Conservation (phyloP, 2,888 invertebrate genomes). For the Entomobrya multifasciata region DNA sequence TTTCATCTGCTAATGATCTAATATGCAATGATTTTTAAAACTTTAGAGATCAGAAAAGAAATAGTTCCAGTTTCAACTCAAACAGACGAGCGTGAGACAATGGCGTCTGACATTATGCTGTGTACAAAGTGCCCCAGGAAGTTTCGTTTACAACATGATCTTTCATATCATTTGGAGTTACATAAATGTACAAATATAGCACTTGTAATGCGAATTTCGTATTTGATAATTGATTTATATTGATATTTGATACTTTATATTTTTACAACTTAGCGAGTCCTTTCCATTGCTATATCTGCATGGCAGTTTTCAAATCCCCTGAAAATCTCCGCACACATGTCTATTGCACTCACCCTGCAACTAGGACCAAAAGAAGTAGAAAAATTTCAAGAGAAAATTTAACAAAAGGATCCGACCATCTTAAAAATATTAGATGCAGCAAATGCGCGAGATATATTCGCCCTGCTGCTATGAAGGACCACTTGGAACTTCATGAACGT, state of each 20-base stretch:
- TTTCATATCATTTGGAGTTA: background rate
- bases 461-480: background rate
- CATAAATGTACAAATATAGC: background rate
- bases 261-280: background rate
- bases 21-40: too few species aligned
- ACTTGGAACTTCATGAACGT: conserved; percentile 33
- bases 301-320: background rate
- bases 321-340: background rate
- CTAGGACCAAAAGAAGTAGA: background rate
- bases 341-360: background rate
- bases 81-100: too few species aligned
- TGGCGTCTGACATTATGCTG: too few species aligned
- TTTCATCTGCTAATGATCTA: too few species aligned
- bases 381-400: too few species aligned
- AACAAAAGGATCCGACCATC: background rate
- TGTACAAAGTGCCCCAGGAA: background rate
- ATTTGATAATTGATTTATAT: background rate
- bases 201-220: background rate
- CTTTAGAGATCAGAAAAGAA: too few species aligned
- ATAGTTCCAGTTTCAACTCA: too few species aligned
- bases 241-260: background rate
- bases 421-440: background rate
- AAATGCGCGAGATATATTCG: background rate
- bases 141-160: background rate
- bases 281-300: conserved; percentile 32